These are phyloP conservation scores for Sinohyriopsis cumingii DNA, from an alignment of 2,888 invertebrate genomes.

Conservation along the genomic window DNA sequence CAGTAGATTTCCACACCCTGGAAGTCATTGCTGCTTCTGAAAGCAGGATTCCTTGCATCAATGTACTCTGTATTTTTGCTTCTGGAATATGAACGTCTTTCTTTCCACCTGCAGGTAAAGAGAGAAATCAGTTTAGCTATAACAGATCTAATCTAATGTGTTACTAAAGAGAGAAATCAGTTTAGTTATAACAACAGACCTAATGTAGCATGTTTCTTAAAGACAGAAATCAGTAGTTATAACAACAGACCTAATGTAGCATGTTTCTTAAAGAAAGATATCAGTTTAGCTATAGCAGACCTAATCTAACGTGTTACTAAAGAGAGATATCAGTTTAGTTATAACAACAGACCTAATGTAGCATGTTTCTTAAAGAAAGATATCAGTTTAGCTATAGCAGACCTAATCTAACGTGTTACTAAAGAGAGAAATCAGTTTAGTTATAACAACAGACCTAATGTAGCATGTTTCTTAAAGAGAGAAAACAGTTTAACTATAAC, in stretches of 20 bases:
- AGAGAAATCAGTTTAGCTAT: neutral
- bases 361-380: no score
- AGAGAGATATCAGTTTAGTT: neutral
- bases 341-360: neutral
- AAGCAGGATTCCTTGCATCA: constrained; percentile 62
- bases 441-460: no score
- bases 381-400: neutral
- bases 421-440: no score
- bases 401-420: no score
- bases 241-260: neutral
- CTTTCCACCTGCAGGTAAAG: constrained; percentile 23
- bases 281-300: no score
- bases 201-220: neutral
- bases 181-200: no score
- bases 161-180: no score
- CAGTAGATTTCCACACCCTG: constrained; percentile 40
- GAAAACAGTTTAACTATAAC: neutral
- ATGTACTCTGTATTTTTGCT: constrained; percentile 53
- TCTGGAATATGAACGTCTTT: neutral
- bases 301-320: neutral
- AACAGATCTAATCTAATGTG: neutral
- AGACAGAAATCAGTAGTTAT: neutral
- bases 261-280: no score
- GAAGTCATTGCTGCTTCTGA: constrained; percentile 54
- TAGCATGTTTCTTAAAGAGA: no score